Percentiles rank a stretch among this genome's conserved stretches.
Evolutionary conservation across 2,797 vertebrate species (phyloP).

Genomic region (Steatocranus sp.): DNA sequence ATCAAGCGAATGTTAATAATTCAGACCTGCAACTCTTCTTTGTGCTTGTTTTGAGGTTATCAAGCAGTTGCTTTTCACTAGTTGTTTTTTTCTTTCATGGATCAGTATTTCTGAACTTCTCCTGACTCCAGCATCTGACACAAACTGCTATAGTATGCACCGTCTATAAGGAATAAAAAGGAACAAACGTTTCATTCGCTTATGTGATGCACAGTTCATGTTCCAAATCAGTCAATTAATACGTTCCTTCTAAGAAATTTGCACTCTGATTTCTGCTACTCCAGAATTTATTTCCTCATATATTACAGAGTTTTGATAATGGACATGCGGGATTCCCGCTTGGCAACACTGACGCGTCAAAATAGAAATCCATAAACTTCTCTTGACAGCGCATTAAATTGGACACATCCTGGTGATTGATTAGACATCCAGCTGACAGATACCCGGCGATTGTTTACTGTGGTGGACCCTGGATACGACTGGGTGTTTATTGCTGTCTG

Average conservation of each 20-base stretch:
- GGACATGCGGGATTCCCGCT: conserved; percentile 45
- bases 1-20: neutral
- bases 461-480: conserved; percentile 65
- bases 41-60: neutral
- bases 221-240: conserved; percentile 10
- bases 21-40: neutral
- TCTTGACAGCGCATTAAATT: conserved; percentile 71
- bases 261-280: conserved; percentile 1
- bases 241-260: neutral
- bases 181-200: neutral
- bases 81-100: neutral
- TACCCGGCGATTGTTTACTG: conserved; percentile 69
- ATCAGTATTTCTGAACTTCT: neutral
- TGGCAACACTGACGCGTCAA: conserved; percentile 60
- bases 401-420: conserved; percentile 68
- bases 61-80: neutral
- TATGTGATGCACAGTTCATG: neutral
- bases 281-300: conserved; percentile 26
- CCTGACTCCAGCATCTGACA: neutral
- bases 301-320: conserved; percentile 54
- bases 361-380: conserved; percentile 69
- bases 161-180: neutral
- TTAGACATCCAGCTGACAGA: conserved; percentile 68
- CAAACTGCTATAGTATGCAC: neutral
- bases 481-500: conserved; percentile 72